These are phyloP conservation scores for Sicus ferrugineus DNA, from an alignment of 2,888 invertebrate genomes.

Conservation along the genomic window DNA sequence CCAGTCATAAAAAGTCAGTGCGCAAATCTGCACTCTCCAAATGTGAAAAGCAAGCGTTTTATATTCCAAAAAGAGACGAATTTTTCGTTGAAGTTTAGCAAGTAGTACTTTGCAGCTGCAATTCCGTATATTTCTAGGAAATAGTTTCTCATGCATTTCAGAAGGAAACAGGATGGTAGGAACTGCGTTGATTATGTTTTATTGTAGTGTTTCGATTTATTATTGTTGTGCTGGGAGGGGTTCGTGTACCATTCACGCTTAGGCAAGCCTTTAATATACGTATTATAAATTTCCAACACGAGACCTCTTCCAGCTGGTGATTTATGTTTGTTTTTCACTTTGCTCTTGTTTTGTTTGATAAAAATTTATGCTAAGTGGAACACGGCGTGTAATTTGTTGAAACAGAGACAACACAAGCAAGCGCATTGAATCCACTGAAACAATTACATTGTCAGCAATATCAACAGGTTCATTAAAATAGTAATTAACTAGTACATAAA, in stretches of 20 bases:
- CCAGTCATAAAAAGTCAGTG: slow-evolving; percentile 46
- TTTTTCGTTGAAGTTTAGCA: slow-evolving; percentile 22
- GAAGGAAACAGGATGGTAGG: neutral
- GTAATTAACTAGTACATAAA: slow-evolving; percentile 23
- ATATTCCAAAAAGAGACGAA: slow-evolving; percentile 30
- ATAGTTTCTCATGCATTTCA: neutral
- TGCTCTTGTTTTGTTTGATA: too few species aligned
- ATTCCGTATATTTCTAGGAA: neutral
- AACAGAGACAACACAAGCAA: neutral
- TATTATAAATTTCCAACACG: too few species aligned
- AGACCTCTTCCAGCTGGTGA: too few species aligned
- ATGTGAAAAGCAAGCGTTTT: slow-evolving; percentile 13
- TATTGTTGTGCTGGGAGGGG: too few species aligned
- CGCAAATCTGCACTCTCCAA: slow-evolving; percentile 31
- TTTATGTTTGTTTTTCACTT: too few species aligned
- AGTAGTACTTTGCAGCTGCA: slow-evolving; percentile 10
- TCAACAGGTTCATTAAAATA: slow-evolving; percentile 23
- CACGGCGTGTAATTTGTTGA: too few species aligned
- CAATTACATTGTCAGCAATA: slow-evolving; percentile 8
- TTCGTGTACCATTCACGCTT: too few species aligned
- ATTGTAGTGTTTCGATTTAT: too few species aligned
- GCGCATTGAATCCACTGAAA: neutral
- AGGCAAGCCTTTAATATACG: too few species aligned
- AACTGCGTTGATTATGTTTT: neutral
- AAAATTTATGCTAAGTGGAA: neutral